Evolutionary conservation across 2,797 vertebrate species (phyloP), one percentile per base, ranked within the genome.

Genomic region (Ispidina lecontei): DNA sequence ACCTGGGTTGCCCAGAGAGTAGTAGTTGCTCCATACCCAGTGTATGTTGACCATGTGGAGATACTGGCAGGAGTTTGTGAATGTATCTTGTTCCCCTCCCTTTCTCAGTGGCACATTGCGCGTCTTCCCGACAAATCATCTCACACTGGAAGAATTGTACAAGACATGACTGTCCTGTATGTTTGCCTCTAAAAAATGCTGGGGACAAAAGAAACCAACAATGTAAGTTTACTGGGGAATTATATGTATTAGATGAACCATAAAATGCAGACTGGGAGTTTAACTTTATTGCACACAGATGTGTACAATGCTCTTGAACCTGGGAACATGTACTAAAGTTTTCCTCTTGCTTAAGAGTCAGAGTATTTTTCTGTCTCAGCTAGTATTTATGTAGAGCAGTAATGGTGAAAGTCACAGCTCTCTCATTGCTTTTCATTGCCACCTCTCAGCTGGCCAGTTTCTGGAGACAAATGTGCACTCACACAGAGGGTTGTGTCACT

Each of bases 131-230:
- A 97, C 99, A 99, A 98, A 99, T 99, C 97, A 99, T 99, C 97
- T 99, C 99, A 37, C 99, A 99, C 97, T 99, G 99, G 99, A 99
- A 99, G 98, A 99, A 99, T 84, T 99, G 99, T 98, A 99, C 99
- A 3, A 97, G 99, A 76, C 99, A 99, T 29, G 99, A 99, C 97
- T 99, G 99, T 98, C 99, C 99, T 72, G 99, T 99, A 19, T 99
- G 99, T 96, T 98, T 99, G 89, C 99, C 99, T 25, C 98, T 99
- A 84, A 99, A 99, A 98, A 99, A 99, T 63, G 99, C 99, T 69
- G 99, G 99, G 29, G 99, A 99, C 98, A 99, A 99, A 98, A 98
- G 99, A 96, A 99, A 99, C 96, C 99, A 99, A 92, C 99, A 99
- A 94, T 98, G 99, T 99, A 97, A 98, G 98, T 98, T 96, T 77